Evolutionary conservation across 1,140 invertebrate species (phyloP).

Genomic region (Lucilia cuprina): DNA sequence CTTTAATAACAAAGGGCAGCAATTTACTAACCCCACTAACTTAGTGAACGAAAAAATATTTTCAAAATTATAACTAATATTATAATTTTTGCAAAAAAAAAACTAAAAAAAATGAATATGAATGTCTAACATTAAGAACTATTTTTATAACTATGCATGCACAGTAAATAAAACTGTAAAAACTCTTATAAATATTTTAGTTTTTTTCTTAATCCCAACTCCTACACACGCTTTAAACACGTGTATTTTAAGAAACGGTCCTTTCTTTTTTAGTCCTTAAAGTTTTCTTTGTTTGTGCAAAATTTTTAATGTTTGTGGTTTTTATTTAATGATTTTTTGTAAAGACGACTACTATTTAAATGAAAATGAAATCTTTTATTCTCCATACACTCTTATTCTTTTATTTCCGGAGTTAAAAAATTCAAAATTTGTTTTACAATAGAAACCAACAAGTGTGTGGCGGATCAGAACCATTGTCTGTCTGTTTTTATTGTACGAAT

Average conservation of each 20-base stretch:
- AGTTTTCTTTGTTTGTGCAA: not conserved
- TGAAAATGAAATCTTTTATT: not conserved
- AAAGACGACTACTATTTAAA: not conserved
- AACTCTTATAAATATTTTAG: not conserved
- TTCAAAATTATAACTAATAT: not conserved
- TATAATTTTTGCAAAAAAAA: not conserved
- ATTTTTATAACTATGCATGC: not conserved
- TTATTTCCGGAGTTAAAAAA: not conserved
- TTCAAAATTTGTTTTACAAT: not conserved
- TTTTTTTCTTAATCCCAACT: not conserved
- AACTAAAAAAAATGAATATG: not conserved
- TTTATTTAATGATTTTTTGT: not conserved
- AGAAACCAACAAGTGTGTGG: not conserved
- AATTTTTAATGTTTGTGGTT: not conserved
- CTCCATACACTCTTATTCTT: not conserved
- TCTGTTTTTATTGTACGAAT: too few species aligned
- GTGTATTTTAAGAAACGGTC: not conserved
- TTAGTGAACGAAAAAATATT: not conserved
- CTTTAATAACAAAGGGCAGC: too few species aligned
- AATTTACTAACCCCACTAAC: not conserved
- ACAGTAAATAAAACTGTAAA: constrained; percentile 18
- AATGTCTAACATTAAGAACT: not conserved
- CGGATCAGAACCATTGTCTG: not conserved
- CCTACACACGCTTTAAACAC: not conserved
- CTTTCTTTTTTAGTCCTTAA: not conserved